phyloP scores from a whole-genome alignment of 2,113 vertebrate genomes.

The Syrrhaptes paradoxus region DNA sequence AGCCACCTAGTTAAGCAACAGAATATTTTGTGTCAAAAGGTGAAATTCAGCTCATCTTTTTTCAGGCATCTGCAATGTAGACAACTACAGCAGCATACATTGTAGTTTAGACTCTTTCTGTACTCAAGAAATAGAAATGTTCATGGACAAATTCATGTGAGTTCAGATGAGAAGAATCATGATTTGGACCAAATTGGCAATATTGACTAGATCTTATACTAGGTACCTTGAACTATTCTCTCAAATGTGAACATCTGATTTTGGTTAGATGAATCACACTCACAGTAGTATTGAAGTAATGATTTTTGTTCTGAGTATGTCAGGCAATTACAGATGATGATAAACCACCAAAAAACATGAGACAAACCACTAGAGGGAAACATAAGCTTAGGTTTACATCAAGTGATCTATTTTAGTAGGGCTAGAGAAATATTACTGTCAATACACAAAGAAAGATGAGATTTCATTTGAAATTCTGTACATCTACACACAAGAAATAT shows the following conservation, averaged over 20 bases:
- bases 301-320: background rate
- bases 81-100: background rate
- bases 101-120: background rate
- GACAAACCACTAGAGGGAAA: background rate
- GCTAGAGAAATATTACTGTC: background rate
- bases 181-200: background rate
- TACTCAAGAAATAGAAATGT: background rate
- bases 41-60: background rate
- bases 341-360: background rate
- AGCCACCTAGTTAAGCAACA: background rate
- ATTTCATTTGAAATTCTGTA: background rate
- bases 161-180: background rate
- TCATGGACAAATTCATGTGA: background rate
- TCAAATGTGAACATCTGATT: background rate
- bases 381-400: rapidly evolving
- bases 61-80: background rate
- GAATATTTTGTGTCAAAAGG: background rate
- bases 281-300: background rate
- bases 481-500: background rate
- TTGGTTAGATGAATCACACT: background rate
- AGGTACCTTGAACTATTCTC: background rate
- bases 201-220: background rate
- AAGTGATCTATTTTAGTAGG: background rate
- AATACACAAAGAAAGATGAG: background rate
- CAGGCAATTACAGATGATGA: background rate